phyloP scores from a whole-genome alignment of 2,113 vertebrate genomes.

The Triplophysa rosa region DNA sequence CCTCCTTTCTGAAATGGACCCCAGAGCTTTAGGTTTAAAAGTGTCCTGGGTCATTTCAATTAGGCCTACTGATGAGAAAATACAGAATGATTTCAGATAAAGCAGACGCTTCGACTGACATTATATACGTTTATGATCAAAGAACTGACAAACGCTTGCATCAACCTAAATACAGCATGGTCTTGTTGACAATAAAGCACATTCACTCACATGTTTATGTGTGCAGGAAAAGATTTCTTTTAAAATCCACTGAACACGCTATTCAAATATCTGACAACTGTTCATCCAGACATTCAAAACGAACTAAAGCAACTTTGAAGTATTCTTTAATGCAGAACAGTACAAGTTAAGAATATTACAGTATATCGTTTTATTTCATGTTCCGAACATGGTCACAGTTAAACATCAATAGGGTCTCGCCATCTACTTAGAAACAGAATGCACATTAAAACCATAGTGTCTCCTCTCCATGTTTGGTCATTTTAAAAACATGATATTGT shows the following conservation, averaged over 20 bases:
- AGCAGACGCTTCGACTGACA: too few relatives aligned
- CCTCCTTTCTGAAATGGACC: too few relatives aligned
- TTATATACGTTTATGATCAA: too few relatives aligned
- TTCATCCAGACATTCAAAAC: neutral
- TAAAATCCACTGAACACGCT: neutral
- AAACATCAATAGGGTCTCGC: slow-evolving; percentile 84
- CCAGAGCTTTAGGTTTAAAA: too few relatives aligned
- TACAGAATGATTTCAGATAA: too few relatives aligned
- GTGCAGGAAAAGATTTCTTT: neutral
- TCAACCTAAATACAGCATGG: neutral
- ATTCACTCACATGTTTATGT: too few relatives aligned
- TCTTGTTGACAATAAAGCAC: neutral
- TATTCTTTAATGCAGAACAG: slow-evolving; percentile 51
- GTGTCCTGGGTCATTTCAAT: too few relatives aligned
- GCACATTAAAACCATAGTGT: slow-evolving; percentile 84
- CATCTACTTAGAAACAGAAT: slow-evolving; percentile 88
- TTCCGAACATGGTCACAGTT: slow-evolving; percentile 92
- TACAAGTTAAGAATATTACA: slow-evolving; percentile 66
- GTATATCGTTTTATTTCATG: slow-evolving; percentile 85
- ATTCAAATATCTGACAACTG: neutral
- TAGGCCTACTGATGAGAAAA: too few relatives aligned
- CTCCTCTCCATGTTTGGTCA: slow-evolving; percentile 73
- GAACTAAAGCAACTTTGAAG: neutral
- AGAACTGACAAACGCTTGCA: neutral
- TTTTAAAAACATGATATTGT: slow-evolving; percentile 70